Evolutionary conservation across 1,140 invertebrate species (phyloP), one percentile per base, ranked within the genome.

Genomic region (Leptonema lineaticorne): DNA sequence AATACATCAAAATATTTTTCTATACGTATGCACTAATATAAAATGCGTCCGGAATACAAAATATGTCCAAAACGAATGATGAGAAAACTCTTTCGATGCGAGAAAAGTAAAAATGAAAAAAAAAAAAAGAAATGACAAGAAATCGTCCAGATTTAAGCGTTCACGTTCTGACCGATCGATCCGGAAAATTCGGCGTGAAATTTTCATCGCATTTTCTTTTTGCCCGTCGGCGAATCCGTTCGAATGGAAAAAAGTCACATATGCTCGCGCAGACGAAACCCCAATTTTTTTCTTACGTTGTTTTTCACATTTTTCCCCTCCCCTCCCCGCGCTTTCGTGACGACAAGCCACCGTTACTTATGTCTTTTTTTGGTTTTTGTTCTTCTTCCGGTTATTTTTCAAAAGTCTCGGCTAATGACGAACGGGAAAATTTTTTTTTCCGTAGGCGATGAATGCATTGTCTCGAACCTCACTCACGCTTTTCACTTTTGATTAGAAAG

Each of bases 401-500:
- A n/a, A 8, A 37, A n/a, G n/a, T 37, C 8, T 37, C 57, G 48
- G 26, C 65, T 67, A 67, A 67, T 67, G 65, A 67, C 27, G 33
- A 33, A 59, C 33, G 37, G 30, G 59, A n/a, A n/a, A n/a, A n/a
- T n/a, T n/a, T n/a, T 30, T 62, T 62, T 62, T 14, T 58, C 9
- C 20, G 5, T 26, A 7, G 28, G 63, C 8, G n/a, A 11, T 16
- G 37, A 41, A 16, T 16, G 9, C 37, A 41, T 41, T 11, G 37
- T 41, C 37, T 3, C n/a, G 27, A 45, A n/a, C 16, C 60, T 24
- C 60, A 30, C 29, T 22, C 58, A 7, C 58, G 16, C 37, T 41
- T 41, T 41, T 9, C 16, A 41, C 37, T 9, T 46, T 29, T 66
- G 63, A 66, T 66, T 66, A 66, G 63, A 66, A 66, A 66, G 63